phyloP scores from a whole-genome alignment of 2,113 vertebrate species.

The Podarcis cretensis region DNA sequence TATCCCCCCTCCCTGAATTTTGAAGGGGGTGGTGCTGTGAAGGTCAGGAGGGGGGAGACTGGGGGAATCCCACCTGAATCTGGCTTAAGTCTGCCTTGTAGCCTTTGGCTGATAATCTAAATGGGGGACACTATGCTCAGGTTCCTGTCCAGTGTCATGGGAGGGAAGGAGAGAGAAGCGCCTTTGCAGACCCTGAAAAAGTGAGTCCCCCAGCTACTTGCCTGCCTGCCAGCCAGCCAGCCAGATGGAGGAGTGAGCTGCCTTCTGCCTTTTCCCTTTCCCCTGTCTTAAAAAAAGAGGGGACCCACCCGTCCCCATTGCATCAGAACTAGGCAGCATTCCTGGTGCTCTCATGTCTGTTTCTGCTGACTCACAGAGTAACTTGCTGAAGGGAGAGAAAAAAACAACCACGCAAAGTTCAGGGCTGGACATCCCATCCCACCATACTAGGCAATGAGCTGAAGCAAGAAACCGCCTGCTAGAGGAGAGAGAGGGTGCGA shows the following conservation, averaged over 20 bases:
- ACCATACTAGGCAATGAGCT: slow-evolving; percentile 69
- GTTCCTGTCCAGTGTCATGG: too few species aligned
- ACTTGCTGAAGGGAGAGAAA: slow-evolving; percentile 62
- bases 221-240: not conserved
- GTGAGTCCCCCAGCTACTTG: not conserved
- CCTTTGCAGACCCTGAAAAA: not conserved
- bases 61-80: too few species aligned
- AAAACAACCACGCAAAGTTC: too few species aligned
- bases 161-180: not conserved
- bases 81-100: too few species aligned
- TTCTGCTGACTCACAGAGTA: slow-evolving; percentile 74
- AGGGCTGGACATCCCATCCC: slow-evolving; percentile 20
- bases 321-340: slow-evolving; percentile 73
- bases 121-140: too few species aligned
- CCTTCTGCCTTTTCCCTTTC: not conserved
- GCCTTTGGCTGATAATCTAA: too few species aligned
- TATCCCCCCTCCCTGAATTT: too few species aligned
- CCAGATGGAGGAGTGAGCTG: not conserved
- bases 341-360: slow-evolving; percentile 65
- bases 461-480: slow-evolving; percentile 61
- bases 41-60: too few species aligned
- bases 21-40: too few species aligned
- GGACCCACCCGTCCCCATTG: slow-evolving; percentile 59
- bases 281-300: slow-evolving; percentile 12
- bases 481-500: too few species aligned